phyloP scores from a whole-genome alignment of 2,888 invertebrate genomes.

The Empis livida region DNA sequence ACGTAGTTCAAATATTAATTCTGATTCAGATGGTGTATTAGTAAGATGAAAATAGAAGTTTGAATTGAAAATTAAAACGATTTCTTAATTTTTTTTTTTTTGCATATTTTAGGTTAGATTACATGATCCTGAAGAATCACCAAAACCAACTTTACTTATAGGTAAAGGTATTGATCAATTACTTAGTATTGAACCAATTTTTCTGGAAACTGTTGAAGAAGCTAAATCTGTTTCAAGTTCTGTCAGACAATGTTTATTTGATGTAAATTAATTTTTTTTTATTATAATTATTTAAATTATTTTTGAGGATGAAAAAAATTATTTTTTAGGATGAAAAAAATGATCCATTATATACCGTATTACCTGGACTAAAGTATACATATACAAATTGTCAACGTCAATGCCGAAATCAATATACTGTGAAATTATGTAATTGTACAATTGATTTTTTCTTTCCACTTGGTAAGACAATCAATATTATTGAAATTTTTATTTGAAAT shows the following conservation, averaged over 20 bases:
- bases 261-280: background rate
- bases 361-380: background rate
- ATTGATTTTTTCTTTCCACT: background rate
- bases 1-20: too few species aligned
- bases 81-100: background rate
- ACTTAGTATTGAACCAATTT: background rate
- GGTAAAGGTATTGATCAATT: background rate
- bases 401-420: background rate
- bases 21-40: background rate
- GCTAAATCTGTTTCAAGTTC: background rate
- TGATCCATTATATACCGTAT: background rate
- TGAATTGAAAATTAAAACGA: background rate
- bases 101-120: background rate
- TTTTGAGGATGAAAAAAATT: too few species aligned
- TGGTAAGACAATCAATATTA: background rate
- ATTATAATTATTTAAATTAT: too few species aligned
- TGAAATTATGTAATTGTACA: background rate
- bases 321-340: background rate
- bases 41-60: background rate
- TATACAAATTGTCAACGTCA: background rate
- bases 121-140: background rate
- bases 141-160: background rate
- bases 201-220: background rate
- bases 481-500: background rate
- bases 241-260: background rate